These are phyloP conservation scores for Steinernema khuongi DNA, from an alignment of 1,140 invertebrate genomes.

Conservation along the genomic window DNA sequence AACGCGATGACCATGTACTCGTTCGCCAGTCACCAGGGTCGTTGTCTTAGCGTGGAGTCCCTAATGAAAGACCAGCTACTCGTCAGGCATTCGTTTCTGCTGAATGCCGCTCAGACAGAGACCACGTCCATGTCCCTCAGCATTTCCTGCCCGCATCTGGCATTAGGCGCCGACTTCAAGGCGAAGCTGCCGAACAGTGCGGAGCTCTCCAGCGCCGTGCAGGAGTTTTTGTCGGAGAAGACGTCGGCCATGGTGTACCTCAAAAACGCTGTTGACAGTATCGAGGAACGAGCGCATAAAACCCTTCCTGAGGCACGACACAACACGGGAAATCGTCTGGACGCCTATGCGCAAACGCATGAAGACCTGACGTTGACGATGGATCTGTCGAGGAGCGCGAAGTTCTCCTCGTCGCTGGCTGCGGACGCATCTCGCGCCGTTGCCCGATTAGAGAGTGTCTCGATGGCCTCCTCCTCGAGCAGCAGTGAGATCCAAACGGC, in stretches of 20 bases:
- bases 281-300: background rate
- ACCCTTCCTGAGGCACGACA: background rate
- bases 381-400: background rate
- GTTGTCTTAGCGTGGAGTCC: constrained; percentile 3
- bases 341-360: background rate
- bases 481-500: constrained; percentile 2
- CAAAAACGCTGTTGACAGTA: background rate
- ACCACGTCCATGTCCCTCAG: background rate
- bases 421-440: background rate
- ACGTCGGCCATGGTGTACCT: constrained; percentile 2
- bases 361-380: background rate
- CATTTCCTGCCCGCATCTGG: background rate
- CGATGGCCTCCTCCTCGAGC: background rate
- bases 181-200: background rate
- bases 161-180: background rate
- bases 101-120: background rate
- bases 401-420: constrained; percentile 9
- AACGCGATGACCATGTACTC: constrained; percentile 34
- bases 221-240: background rate
- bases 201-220: background rate
- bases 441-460: background rate
- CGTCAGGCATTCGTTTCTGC: background rate
- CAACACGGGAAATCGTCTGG: background rate
- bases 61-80: background rate
- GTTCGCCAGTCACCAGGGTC: constrained; percentile 18